Evolutionary conservation across 1,140 invertebrate genomes (phyloP).

Genomic region (Arctopsyche grandis): DNA sequence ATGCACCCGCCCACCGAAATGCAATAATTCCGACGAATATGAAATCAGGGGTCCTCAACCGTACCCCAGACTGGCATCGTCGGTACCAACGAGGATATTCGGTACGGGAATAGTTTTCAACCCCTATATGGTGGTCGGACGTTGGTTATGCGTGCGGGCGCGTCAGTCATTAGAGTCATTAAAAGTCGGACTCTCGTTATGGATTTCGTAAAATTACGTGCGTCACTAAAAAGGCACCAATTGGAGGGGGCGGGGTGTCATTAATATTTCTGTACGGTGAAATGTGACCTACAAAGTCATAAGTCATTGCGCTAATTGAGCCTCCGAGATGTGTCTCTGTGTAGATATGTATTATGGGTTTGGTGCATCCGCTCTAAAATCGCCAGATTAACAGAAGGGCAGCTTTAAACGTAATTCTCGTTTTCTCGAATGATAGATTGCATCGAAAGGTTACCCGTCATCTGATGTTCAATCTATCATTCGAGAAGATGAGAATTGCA

Average conservation of each 20-base stretch:
- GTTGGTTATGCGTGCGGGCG: neutral
- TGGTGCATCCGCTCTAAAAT: no score
- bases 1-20: neutral
- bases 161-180: conserved; percentile 16
- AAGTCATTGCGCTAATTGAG: neutral
- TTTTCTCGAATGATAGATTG: no score
- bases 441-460: no score
- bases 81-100: no score
- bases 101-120: neutral
- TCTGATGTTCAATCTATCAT: no score
- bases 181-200: conserved; percentile 51
- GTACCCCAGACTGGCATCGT: no score
- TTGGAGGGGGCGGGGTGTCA: neutral
- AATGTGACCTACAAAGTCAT: conserved; percentile 6
- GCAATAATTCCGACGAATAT: neutral
- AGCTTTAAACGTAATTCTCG: no score
- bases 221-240: conserved; percentile 35
- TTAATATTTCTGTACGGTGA: neutral
- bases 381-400: no score
- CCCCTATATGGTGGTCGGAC: neutral
- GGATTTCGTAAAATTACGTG: conserved; percentile 46
- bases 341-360: no score
- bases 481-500: no score
- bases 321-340: conserved; percentile 13
- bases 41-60: neutral